These are phyloP conservation scores for Pammene aurita DNA, from an alignment of 2,888 invertebrate genomes.

Conservation along the genomic window DNA sequence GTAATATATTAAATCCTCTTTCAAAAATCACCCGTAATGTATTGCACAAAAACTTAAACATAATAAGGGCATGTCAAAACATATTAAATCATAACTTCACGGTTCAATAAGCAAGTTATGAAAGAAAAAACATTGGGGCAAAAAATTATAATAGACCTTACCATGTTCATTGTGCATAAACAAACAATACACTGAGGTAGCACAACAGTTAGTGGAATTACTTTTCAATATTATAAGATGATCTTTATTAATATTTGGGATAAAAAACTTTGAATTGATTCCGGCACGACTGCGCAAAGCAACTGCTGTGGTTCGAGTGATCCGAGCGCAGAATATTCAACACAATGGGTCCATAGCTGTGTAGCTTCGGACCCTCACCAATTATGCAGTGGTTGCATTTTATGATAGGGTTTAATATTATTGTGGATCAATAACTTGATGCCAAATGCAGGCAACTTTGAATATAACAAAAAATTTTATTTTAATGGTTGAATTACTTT, in stretches of 20 bases:
- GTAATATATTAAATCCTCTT: constrained; percentile 42
- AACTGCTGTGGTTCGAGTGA: constrained; percentile 69
- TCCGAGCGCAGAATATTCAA: constrained; percentile 59
- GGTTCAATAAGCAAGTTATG: constrained; percentile 70
- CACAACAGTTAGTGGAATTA: constrained; percentile 66
- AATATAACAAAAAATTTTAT: neutral
- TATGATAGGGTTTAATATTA: constrained; percentile 69
- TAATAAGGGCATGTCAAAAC: constrained; percentile 79
- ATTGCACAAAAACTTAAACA: constrained; percentile 49
- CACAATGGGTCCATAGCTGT: constrained; percentile 73
- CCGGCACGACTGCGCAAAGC: constrained; percentile 71
- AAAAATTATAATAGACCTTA: constrained; percentile 74
- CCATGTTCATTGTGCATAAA: constrained; percentile 77
- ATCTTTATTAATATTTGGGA: constrained; percentile 57
- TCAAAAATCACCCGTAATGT: constrained; percentile 46
- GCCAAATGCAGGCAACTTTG: constrained; percentile 13
- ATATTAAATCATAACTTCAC: constrained; percentile 81
- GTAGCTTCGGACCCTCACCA: constrained; percentile 59
- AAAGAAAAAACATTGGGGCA: constrained; percentile 61
- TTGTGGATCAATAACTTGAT: constrained; percentile 67
- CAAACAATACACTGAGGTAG: constrained; percentile 70
- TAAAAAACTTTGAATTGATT: constrained; percentile 59
- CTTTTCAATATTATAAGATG: constrained; percentile 61
- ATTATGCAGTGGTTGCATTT: constrained; percentile 58
- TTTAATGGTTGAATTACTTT: neutral